These are phyloP conservation scores for Cossypha niveicapilla DNA, from an alignment of 2,797 vertebrate species.

Conservation along the genomic window DNA sequence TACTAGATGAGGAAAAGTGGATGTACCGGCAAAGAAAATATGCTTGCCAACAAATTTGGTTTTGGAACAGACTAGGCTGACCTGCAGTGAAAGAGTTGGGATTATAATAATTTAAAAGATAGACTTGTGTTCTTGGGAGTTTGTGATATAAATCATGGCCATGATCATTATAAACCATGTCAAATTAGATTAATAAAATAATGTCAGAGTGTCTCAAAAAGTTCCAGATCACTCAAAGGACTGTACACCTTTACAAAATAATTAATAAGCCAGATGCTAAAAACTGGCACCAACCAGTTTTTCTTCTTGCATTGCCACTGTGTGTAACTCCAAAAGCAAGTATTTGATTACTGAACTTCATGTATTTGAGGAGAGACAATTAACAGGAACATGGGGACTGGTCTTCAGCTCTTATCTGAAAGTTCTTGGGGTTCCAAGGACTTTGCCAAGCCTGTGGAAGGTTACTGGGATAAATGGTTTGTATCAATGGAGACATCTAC, in stretches of 20 bases:
- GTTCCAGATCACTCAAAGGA: neutral
- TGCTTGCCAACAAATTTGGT: neutral
- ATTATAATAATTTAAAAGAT: neutral
- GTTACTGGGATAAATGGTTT: neutral
- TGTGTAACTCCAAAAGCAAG: neutral
- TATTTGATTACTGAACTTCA: neutral
- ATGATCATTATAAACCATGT: neutral
- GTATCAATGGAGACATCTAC: neutral
- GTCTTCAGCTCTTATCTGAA: neutral
- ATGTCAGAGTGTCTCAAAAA: neutral
- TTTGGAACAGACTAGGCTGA: neutral
- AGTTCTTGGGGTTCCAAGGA: neutral
- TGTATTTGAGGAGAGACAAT: neutral
- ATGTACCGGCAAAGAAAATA: neutral
- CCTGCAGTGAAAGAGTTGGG: neutral
- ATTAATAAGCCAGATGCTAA: neutral
- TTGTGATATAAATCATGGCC: neutral
- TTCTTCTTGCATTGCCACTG: neutral
- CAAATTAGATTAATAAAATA: neutral
- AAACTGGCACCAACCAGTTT: neutral
- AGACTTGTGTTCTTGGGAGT: neutral
- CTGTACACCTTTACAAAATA: neutral
- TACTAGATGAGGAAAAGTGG: neutral
- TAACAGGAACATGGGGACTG: neutral
- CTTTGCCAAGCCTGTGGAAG: neutral